These are phyloP conservation scores for Philereme vetulata DNA, from an alignment of 2,888 invertebrate genomes.

Conservation along the genomic window DNA sequence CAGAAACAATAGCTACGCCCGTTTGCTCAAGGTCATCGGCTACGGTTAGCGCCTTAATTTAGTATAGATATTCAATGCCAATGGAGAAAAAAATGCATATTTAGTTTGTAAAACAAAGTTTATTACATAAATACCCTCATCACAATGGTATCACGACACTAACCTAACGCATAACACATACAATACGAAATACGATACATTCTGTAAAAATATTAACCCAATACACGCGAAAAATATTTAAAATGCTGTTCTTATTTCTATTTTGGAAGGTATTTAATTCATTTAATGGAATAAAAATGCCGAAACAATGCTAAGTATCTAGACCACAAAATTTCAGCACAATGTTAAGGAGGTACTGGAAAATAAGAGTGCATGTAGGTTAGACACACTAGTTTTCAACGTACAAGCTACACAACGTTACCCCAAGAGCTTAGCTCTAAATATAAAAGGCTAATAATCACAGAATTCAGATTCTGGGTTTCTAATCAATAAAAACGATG, in stretches of 20 bases:
- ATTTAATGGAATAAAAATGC: slow-evolving; percentile 23
- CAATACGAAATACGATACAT: slow-evolving; percentile 37
- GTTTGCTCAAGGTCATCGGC: no score
- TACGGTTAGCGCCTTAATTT: no score
- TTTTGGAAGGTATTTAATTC: not conserved
- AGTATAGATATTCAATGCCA: no score
- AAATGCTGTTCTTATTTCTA: slow-evolving; percentile 8
- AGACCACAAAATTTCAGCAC: not conserved
- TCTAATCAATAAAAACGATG: slow-evolving; percentile 1
- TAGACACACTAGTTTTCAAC: no score
- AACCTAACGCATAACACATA: slow-evolving; percentile 8
- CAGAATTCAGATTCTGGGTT: not conserved
- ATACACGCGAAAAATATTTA: not conserved
- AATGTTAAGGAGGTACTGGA: no score
- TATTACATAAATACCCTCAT: slow-evolving; percentile 73
- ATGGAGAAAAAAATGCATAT: slow-evolving; percentile 6
- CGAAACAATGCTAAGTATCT: slow-evolving; percentile 1
- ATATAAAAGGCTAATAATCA: slow-evolving; percentile 5
- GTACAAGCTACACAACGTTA: no score
- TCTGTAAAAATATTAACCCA: not conserved
- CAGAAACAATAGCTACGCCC: no score
- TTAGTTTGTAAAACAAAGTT: slow-evolving; percentile 37
- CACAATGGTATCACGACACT: slow-evolving; percentile 66
- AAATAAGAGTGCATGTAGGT: no score
- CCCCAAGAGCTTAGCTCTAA: slow-evolving; percentile 20